phyloP scores from a whole-genome alignment of 2,888 invertebrate genomes.

The Shargacucullia verbasci region DNA sequence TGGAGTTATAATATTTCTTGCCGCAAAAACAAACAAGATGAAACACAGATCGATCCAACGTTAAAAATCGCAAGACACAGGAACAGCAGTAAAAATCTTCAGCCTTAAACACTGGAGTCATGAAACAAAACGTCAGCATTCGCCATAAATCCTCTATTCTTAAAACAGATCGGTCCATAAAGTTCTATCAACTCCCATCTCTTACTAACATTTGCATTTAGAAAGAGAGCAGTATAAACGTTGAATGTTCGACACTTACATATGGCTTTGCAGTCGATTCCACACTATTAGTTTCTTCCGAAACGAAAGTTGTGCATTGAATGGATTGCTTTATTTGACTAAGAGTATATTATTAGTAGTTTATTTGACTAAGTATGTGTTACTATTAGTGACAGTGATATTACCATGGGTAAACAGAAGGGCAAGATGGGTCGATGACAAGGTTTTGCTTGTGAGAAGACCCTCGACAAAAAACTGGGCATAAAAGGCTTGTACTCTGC shows the following conservation, averaged over 20 bases:
- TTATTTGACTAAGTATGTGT: too few species aligned
- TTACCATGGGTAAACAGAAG: too few species aligned
- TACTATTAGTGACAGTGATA: too few species aligned
- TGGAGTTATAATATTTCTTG: too few species aligned
- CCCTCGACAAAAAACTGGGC: too few species aligned
- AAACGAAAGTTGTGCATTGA: conserved; percentile 16
- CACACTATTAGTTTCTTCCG: conserved; percentile 32
- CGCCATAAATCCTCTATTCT: conserved; percentile 32
- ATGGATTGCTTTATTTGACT: conserved; percentile 2
- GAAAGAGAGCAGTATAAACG: conserved; percentile 19
- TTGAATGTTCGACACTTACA: conserved; percentile 37
- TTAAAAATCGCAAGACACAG: too few species aligned
- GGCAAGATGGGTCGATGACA: too few species aligned
- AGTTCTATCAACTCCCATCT: conserved; percentile 26
- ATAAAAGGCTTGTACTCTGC: too few species aligned
- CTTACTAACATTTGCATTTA: conserved; percentile 6
- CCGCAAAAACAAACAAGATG: too few species aligned
- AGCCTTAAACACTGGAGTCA: neutral
- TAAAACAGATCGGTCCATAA: conserved; percentile 33
- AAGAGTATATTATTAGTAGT: too few species aligned
- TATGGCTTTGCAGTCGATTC: conserved; percentile 40
- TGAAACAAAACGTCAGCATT: conserved; percentile 36
- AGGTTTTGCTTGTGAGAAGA: too few species aligned
- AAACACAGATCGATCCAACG: too few species aligned
- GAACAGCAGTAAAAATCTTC: conserved; percentile 13